Percentiles rank a stretch among this genome's conserved stretches.
Conservation (phyloP, 2,888 invertebrate species). For the Phoronis australis region DNA sequence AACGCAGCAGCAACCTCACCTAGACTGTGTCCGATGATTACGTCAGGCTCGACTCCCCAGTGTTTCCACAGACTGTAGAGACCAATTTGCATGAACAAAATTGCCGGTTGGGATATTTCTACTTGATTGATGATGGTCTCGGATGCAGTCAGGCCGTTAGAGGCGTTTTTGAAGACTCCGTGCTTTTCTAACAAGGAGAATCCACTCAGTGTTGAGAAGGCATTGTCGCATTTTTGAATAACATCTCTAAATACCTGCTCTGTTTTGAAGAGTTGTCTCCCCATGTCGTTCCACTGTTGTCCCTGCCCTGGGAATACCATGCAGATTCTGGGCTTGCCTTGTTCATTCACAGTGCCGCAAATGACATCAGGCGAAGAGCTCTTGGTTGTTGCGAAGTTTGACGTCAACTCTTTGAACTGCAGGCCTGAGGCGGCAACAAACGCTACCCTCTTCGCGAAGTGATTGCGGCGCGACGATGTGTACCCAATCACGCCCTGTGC, state of each 20-base stretch:
- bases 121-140: not conserved
- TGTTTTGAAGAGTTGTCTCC: slow-evolving; percentile 9
- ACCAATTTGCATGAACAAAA: slow-evolving; percentile 23
- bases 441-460: slow-evolving; percentile 7
- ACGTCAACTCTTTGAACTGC: no score
- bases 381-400: no score
- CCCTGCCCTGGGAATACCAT: slow-evolving; percentile 14
- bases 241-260: slow-evolving; percentile 9
- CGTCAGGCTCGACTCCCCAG: no score
- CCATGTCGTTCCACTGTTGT: slow-evolving; percentile 15
- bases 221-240: slow-evolving; percentile 7
- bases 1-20: no score
- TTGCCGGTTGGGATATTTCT: slow-evolving; percentile 8
- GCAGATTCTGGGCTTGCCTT: slow-evolving; percentile 7
- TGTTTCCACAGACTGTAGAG: slow-evolving; percentile 1
- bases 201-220: slow-evolving; percentile 9
- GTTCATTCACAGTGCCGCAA: slow-evolving; percentile 1
- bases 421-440: slow-evolving; percentile 8
- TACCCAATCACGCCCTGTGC: slow-evolving; percentile 10
- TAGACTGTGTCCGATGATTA: no score
- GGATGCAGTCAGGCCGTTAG: slow-evolving; percentile 3
- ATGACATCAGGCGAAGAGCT: slow-evolving; percentile 5
- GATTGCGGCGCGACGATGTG: slow-evolving; percentile 7
- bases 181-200: slow-evolving; percentile 8
- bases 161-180: slow-evolving; percentile 3